phyloP scores from a whole-genome alignment of 2,797 vertebrate genomes.

The Cynopterus sphinx region DNA sequence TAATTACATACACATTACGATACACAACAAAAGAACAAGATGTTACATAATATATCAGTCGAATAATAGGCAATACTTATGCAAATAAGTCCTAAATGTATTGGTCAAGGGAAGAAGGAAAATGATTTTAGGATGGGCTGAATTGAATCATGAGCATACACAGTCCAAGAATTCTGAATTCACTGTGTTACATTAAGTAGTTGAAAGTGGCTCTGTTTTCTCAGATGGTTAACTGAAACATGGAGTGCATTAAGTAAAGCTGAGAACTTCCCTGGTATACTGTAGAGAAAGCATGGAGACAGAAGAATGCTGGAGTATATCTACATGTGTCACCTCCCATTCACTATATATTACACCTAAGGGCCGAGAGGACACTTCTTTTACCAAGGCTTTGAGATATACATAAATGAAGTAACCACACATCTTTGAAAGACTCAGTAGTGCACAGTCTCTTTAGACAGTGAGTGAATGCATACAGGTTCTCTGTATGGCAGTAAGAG shows the following conservation, averaged over 20 bases:
- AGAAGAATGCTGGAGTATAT: not conserved
- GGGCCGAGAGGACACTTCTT: not conserved
- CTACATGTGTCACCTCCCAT: not conserved
- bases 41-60: too few species aligned
- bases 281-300: not conserved
- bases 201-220: not conserved
- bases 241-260: not conserved
- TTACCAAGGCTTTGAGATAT: not conserved
- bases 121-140: not conserved
- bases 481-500: too few species aligned
- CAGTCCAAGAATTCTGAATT: not conserved
- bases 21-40: not conserved
- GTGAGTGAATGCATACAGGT: not conserved
- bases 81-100: not conserved
- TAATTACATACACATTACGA: not conserved
- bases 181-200: not conserved
- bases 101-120: not conserved
- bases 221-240: not conserved
- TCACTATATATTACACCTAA: not conserved
- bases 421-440: not conserved
- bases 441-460: not conserved
- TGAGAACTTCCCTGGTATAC: not conserved
- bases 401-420: not conserved
- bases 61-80: not conserved
- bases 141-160: not conserved